Base-by-base conservation (phyloP, 2,113 vertebrate genomes). In the Pyrgilauda ruficollis region DNA sequence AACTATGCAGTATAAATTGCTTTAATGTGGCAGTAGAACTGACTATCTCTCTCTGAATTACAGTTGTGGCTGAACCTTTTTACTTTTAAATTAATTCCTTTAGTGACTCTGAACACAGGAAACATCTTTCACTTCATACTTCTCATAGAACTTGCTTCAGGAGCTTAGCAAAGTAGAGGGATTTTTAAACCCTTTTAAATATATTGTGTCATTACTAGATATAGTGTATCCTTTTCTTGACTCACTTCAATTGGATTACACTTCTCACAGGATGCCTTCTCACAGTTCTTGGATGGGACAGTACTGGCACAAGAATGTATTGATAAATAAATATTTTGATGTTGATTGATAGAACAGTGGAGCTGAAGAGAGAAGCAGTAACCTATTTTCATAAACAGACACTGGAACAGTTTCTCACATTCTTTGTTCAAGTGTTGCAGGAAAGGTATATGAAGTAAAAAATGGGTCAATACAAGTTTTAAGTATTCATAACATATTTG, bases 141-240 rank as follows among this genome's bases (percentile, higher is more conserved):
- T 61, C 27, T 47, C 30, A 12, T 3, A 69, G 23, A 66, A 74
- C 7, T 50, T 66, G 5, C 3, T 81, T 81, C 20, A 59, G 46
- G 15, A 78, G 3, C n/a, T 63, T 63, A 62, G 6, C 11, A 23
- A 70, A 86, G 12, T 9, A n/a, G 15, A 44, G 20, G 15, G 6
- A 33, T 55, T 76, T 90, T 79, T 30, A 55, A 83, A 69, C 4
- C 0, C 15, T 79, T 85, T 59, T 56, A 33, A 64, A 92, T 46
- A 14, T 26, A 47, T 64, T 69, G 14, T 0, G 0, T 10, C 11
- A 3, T 47, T 79, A 85, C 30, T 37, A 46, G 21, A 43, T 13
- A 31, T 0, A 50, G 2, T 5, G 1, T 64, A 33, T 68, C 12
- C 7, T 89, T 53, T 30, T 64, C 19, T 61, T 69, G 10, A 10